These are phyloP conservation scores for Griposia aprilina DNA, from an alignment of 2,888 invertebrate genomes.

Conservation along the genomic window DNA sequence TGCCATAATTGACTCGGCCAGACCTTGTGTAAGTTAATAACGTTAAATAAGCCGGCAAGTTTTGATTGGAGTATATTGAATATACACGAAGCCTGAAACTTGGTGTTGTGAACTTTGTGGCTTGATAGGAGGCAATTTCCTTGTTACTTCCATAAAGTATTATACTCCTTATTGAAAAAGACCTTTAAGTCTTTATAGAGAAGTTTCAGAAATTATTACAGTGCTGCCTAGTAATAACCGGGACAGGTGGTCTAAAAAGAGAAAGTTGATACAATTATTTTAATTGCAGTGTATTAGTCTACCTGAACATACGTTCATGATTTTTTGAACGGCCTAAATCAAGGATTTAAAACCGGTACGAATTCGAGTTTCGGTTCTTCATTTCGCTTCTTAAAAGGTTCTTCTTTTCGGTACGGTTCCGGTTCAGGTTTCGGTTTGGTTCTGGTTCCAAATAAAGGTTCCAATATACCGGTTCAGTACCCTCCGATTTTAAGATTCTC, in stretches of 20 bases:
- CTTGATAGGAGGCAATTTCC: constrained; percentile 47
- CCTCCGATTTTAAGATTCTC: no score
- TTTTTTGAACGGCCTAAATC: not conserved
- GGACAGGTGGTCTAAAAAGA: not conserved
- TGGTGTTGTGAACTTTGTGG: constrained; percentile 32
- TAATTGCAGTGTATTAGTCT: not conserved
- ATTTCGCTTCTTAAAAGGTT: no score
- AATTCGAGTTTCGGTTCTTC: no score
- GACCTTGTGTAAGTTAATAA: constrained; percentile 56
- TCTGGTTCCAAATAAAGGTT: no score
- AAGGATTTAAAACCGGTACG: no score
- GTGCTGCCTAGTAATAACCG: not conserved
- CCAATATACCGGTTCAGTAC: no score
- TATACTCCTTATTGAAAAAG: constrained; percentile 17
- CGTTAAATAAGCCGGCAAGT: constrained; percentile 60
- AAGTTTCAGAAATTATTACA: not conserved
- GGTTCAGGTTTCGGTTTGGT: no score
- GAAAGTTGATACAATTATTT: not conserved
- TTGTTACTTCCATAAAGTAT: constrained; percentile 38
- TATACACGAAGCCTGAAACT: constrained; percentile 49
- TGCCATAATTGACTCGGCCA: constrained; percentile 46
- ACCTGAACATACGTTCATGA: not conserved
- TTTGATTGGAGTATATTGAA: constrained; percentile 61
- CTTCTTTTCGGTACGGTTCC: no score
- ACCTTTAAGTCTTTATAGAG: constrained; percentile 1